These are phyloP conservation scores for Lepidocyrtoides sp. DNA, from an alignment of 2,888 invertebrate genomes.

Conservation along the genomic window DNA sequence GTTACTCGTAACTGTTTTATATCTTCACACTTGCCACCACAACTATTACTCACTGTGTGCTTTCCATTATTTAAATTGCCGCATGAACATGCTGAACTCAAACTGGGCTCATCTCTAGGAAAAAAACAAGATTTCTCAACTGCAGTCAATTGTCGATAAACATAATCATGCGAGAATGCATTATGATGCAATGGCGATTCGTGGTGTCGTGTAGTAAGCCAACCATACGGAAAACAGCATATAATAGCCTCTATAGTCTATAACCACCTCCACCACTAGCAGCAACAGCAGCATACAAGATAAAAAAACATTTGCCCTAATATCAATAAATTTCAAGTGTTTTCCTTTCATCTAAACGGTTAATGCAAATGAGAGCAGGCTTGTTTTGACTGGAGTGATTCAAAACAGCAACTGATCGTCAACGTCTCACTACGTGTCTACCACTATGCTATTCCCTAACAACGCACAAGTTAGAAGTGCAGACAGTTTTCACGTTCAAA, in stretches of 20 bases:
- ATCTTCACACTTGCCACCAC: not conserved
- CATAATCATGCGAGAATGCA: not conserved
- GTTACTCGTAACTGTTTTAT: not conserved
- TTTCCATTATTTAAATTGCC: not conserved
- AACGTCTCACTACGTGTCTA: not conserved
- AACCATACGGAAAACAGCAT: not conserved
- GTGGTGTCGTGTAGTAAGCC: not conserved
- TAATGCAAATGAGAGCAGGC: slow-evolving; percentile 50
- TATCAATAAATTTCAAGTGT: slow-evolving; percentile 65
- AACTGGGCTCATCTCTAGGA: not conserved
- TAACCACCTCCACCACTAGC: not conserved
- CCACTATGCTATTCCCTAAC: not conserved
- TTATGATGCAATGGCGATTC: not conserved
- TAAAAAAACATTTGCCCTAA: slow-evolving; percentile 13
- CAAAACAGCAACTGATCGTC: slow-evolving; percentile 57
- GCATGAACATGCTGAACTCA: not conserved
- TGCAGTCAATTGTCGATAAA: not conserved
- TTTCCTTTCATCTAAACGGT: slow-evolving; percentile 37
- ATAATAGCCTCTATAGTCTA: not conserved
- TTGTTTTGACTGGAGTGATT: slow-evolving; percentile 68
- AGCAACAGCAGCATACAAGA: not conserved
- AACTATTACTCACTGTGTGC: not conserved
- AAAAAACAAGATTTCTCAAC: not conserved
- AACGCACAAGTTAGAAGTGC: not conserved
- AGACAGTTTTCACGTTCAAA: not conserved